Percentiles rank a stretch among this genome's conserved stretches.
These are phyloP conservation scores for Sphaeramia orbicularis DNA, from an alignment of 2,797 vertebrate species.

Conservation along the genomic window DNA sequence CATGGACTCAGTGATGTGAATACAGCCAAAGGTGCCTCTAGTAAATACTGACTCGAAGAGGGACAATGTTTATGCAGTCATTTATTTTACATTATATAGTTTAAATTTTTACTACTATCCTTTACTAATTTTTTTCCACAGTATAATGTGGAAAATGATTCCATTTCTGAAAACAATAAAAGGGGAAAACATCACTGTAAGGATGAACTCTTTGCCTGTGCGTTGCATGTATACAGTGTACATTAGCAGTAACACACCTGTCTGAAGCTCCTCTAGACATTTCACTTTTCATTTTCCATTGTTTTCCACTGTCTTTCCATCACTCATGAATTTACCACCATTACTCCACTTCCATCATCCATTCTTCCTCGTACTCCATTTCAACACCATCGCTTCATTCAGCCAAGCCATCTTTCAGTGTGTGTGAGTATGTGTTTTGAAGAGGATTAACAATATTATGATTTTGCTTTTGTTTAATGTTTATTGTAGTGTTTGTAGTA, in stretches of 20 bases:
- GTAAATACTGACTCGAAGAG: no score
- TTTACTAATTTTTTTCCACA: no score
- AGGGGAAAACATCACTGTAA: no score
- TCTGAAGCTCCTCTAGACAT: conserved; percentile 30
- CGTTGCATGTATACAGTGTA: no score
- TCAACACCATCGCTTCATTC: conserved; percentile 50
- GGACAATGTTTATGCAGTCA: no score
- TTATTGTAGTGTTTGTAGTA: conserved; percentile 19
- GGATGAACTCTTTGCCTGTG: no score
- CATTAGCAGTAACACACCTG: not conserved
- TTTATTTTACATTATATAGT: no score
- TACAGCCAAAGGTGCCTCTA: no score
- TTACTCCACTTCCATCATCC: conserved; percentile 46
- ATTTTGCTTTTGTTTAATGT: conserved; percentile 18
- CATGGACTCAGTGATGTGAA: no score
- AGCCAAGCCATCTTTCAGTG: conserved; percentile 70
- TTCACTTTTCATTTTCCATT: conserved; percentile 37
- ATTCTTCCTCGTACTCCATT: conserved; percentile 15
- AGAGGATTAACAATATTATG: not conserved
- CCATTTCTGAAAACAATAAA: no score
- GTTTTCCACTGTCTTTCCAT: conserved; percentile 34
- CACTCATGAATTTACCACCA: conserved; percentile 37
- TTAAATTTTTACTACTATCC: no score
- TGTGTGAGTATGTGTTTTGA: conserved; percentile 69
- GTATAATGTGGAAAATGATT: no score